Base-by-base conservation (phyloP, 2,888 invertebrate genomes). In the Dorcus hopei region DNA sequence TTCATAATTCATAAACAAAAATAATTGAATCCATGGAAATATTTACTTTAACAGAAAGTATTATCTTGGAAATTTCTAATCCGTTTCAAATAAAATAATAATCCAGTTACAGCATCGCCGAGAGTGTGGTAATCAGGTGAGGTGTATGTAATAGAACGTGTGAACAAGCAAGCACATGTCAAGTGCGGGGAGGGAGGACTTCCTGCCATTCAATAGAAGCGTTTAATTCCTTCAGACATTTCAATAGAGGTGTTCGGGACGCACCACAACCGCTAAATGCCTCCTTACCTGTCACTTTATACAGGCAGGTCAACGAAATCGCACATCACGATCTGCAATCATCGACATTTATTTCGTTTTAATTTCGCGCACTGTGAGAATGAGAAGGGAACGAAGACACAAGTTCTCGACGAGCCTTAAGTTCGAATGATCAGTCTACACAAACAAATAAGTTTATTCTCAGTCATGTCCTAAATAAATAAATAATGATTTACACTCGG, bases 111-210 rank as follows among this genome's bases (percentile, higher is more conserved):
- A 33, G 26, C 26, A 33, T 33, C 26, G 26, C 5, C 7, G 19
- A 16, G 45, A 45, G 14, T 45, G 19, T 45, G 23, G 45, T 45
- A 45, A 65, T 58, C 58, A 65, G 60, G 63, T 63, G 61, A 64
- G 63, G 64, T 58, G 57, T 58, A 65, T 64, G 67, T 64, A 69
- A 68, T 69, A 65, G 68, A 70, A 74, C 73, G 74, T 74, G 74
- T 74, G 74, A 74, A 74, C 73, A 71, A 61, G 67, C 64, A 52
- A 73, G 72, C 74, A 74, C 71, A 75, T 71, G 74, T 74, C 75
- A 74, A 72, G 73, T 69, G 72, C 58, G 66, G 69, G 67, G 70
- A 70, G 69, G 67, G 67, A 67, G 68, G 65, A 73, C 68, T 73
- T 74, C 74, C 74, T 74, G 70, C 69, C 63, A 65, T 66, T 70